Evolutionary conservation across 1,140 invertebrate genomes (phyloP), one percentile per base, ranked within the genome.

Genomic region (Leptinotarsa lineolata): DNA sequence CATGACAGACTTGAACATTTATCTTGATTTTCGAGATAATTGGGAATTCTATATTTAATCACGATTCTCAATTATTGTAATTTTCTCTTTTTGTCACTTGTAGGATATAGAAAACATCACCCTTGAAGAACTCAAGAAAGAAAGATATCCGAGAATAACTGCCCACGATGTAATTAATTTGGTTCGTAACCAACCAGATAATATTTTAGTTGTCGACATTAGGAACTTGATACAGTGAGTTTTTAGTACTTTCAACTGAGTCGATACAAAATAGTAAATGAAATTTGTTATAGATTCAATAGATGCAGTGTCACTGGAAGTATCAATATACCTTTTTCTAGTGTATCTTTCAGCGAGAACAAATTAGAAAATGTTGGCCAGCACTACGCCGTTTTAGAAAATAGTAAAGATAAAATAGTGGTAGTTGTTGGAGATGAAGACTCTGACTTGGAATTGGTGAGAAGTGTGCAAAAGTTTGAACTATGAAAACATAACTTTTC

Each of bases 281-380:
- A 8, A 44, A 8, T 18, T 74, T 73, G 79, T 83, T 81, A 70
- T 78, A 94, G 92, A 79, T 95, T 88, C 83, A 89, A 91, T 73
- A 89, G 92, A 80, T 92, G 92, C 61, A 89, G 91, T 77, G 87
- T 97, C 60, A 88, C 89, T 20, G 89, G 90, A 12, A 96, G 95
- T 84, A 90, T 96, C 45, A 97, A 96, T 83, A 92, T 97, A 82
- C 94, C 94, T 15, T 94, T 93, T 83, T 90, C 90, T 58, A 92
- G 90, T 58, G 91, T 95, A 5, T 91, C 87, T 83, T 89, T 90
- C 80, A 91, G 88, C 22, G 88, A 92, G 76, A 85, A 86, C 84
- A 84, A 89, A 77, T 79, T 91, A 54, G 86, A 91, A 79, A 86
- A 87, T 13, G 83, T 93, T 0, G 90, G 90, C 18, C 85, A 89